Evolutionary conservation across 2,113 vertebrate species (phyloP).

Genomic region (Zosterops lateralis): DNA sequence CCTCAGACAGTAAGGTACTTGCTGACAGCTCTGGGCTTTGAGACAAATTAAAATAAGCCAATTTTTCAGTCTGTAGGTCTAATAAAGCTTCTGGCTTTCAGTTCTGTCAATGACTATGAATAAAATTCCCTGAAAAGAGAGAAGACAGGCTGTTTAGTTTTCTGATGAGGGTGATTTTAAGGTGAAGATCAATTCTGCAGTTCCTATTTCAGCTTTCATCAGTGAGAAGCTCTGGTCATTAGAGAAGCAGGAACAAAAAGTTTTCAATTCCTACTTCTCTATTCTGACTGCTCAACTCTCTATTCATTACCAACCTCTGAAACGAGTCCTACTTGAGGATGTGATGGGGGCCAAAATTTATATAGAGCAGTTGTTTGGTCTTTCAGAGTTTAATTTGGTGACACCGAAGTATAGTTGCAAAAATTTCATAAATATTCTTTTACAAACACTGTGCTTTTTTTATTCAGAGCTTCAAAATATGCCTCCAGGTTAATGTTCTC

Average conservation of each 20-base stretch:
- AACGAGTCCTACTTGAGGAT: background rate
- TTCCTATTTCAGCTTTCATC: background rate
- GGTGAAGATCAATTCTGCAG: slow-evolving; percentile 3
- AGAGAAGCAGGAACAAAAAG: background rate
- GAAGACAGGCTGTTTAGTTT: slow-evolving; percentile 21
- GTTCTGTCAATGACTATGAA: slow-evolving; percentile 30
- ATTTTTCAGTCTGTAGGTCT: slow-evolving; percentile 44
- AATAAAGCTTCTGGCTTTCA: slow-evolving; percentile 26
- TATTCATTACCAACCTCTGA: background rate
- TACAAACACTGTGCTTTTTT: background rate
- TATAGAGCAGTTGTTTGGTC: background rate
- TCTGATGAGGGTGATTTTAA: slow-evolving; percentile 20
- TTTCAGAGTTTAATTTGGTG: background rate
- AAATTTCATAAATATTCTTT: background rate
- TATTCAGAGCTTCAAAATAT: background rate
- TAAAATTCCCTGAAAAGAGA: slow-evolving; percentile 17
- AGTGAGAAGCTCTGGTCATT: background rate
- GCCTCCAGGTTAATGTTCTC: background rate
- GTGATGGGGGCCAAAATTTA: background rate
- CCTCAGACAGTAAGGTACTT: slow-evolving; percentile 29
- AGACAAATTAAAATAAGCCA: slow-evolving; percentile 19
- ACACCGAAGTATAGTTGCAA: background rate
- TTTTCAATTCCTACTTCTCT: background rate
- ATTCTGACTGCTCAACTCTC: background rate
- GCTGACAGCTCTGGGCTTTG: background rate